Evolutionary conservation across 2,113 vertebrate genomes (phyloP), one percentile per base, ranked within the genome.

Genomic region (Circaetus cinerascens): DNA sequence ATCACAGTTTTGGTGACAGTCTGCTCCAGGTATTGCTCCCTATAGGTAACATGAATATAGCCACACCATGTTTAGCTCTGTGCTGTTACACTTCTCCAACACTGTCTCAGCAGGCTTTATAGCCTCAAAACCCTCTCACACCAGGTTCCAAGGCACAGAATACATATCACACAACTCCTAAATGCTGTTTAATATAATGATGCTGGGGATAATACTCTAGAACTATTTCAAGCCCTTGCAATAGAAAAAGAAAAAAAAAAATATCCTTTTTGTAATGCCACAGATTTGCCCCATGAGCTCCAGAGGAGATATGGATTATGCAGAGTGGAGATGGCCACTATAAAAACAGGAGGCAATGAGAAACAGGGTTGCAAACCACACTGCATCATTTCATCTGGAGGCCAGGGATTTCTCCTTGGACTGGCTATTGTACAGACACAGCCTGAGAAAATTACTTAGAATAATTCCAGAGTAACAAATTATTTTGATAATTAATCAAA

Each of bases 1-100:
- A 74, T 50, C 3, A 69, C 18, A 7, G 16, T 56, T 92, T 55
- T 77, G 18, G 22, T 1, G 0, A 43, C 0, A 1, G 3, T 29
- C 26, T 85, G 20, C 10, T 81, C 3, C 23, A 66, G 45, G 13
- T 60, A 43, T 45, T 77, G 40, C 11, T 85, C 20, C 29, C 11
- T 38, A 10, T 7, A 13, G 32, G 14, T 38, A 19, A 55, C 11
- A 56, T 23, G 6, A 69, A 74, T 74, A 46, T 2, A 66, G 15
- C 8, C 46, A 30, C 8, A 41, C 13, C 8, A 3, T 2, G 4
- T 64, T 67, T 69, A 81, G 5, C 6, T 85, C 50, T 74, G 32
- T n/a, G 10, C 32, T 84, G 7, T 68, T 59, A 23, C 10, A 14
- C 2, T 62, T 83, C 59, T 63, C 38, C 50, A 59, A 2, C 38